These are phyloP conservation scores for Neopipo cinnamomea DNA, from an alignment of 2,113 vertebrate species.

Conservation along the genomic window DNA sequence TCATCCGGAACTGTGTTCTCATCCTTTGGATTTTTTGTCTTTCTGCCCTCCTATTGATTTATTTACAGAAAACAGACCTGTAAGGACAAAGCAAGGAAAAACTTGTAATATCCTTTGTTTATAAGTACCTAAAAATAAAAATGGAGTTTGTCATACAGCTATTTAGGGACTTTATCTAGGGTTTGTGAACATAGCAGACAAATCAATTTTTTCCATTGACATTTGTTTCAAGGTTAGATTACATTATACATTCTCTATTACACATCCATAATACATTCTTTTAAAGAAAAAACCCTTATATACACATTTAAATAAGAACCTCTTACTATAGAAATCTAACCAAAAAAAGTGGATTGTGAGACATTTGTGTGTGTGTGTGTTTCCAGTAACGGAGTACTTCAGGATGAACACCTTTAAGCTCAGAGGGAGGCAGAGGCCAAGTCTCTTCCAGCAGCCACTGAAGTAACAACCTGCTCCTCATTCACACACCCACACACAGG, in stretches of 20 bases:
- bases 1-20: not conserved
- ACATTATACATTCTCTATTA: not conserved
- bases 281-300: not conserved
- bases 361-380: no score
- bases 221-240: not conserved
- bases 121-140: not conserved
- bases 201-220: not conserved
- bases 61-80: not conserved
- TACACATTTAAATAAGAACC: not conserved
- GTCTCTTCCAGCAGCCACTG: rapidly evolving
- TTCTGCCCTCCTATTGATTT: not conserved
- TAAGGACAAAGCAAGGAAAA: constrained; percentile 8
- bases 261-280: no score
- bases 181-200: not conserved
- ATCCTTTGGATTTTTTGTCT: not conserved
- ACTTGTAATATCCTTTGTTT: not conserved
- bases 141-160: not conserved
- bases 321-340: not conserved
- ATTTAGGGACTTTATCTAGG: not conserved
- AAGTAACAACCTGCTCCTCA: not conserved
- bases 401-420: not conserved
- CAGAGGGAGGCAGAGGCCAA: not conserved
- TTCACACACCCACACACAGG: not conserved
- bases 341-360: rapidly evolving
- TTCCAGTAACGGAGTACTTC: not conserved